Evolutionary conservation across 92 coral and sea anemone species (phyloP).

Genomic region (Porites divaricata): DNA sequence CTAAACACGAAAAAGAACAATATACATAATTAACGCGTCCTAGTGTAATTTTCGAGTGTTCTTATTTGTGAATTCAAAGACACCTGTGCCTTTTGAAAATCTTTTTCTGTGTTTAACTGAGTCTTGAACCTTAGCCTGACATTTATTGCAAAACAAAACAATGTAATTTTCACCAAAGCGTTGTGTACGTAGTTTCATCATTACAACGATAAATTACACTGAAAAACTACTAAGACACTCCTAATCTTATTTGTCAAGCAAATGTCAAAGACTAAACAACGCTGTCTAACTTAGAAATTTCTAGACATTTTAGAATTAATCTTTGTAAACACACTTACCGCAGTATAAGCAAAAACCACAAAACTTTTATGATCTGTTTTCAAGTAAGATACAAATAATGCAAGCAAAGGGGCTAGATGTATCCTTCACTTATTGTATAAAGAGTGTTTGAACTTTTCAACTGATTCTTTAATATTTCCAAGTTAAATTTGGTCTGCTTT

Average conservation of each 20-base stretch:
- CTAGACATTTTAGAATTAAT: conserved; percentile 1
- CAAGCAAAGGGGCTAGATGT: background rate
- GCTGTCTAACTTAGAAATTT: background rate
- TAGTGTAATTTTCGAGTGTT: conserved; percentile 25
- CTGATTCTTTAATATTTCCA: background rate
- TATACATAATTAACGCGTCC: conserved; percentile 2
- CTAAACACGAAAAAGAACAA: background rate
- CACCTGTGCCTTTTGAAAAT: conserved; percentile 7
- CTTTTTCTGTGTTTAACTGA: background rate
- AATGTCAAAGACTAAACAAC: background rate
- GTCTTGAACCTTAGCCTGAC: background rate
- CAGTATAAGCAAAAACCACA: background rate
- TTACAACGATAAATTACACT: background rate
- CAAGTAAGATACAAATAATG: background rate
- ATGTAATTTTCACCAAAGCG: background rate
- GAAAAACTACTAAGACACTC: background rate
- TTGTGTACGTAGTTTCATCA: background rate
- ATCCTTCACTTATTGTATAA: too few relatives aligned
- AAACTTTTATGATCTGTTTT: background rate
- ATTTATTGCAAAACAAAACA: background rate
- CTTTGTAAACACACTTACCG: background rate
- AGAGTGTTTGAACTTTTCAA: too few relatives aligned
- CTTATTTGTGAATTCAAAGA: conserved; percentile 9
- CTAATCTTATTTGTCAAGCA: background rate
- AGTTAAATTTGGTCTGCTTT: conserved; percentile 7